Evolutionary conservation across 2,113 vertebrate species (phyloP).

Genomic region (Mohoua ochrocephala): DNA sequence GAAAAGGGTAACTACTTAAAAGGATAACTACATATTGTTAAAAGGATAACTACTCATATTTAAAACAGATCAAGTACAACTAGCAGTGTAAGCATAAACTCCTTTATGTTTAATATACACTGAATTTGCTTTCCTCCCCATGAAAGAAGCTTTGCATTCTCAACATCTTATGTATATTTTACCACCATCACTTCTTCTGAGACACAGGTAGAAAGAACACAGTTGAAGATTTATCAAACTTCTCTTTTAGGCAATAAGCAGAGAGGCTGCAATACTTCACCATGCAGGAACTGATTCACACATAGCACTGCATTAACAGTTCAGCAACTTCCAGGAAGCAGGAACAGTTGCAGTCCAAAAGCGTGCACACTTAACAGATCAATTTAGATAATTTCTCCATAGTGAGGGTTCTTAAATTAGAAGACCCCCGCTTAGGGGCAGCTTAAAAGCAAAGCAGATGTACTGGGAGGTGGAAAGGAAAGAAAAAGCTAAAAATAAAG

Average conservation of each 20-base stretch:
- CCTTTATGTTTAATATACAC: background rate
- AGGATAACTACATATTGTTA: background rate
- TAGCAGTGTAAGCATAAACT: background rate
- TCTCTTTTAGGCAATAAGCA: background rate
- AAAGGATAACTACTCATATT: background rate
- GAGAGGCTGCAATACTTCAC: background rate
- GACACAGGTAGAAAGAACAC: background rate
- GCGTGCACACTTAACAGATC: background rate
- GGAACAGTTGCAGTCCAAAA: background rate
- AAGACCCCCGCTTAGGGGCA: background rate
- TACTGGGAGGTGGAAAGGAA: background rate
- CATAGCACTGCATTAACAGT: background rate
- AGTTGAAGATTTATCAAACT: background rate
- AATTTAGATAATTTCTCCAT: background rate
- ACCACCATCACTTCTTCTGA: background rate
- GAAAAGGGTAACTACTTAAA: background rate
- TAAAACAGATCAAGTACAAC: background rate
- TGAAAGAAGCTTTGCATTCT: background rate
- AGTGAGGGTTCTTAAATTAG: background rate
- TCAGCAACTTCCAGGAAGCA: background rate
- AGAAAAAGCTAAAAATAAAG: background rate
- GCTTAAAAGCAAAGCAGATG: background rate
- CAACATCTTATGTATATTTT: background rate
- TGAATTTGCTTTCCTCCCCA: background rate
- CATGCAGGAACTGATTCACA: background rate